Evolutionary conservation across 1,140 invertebrate species (phyloP).

Genomic region (Zaprionus vittiger): DNA sequence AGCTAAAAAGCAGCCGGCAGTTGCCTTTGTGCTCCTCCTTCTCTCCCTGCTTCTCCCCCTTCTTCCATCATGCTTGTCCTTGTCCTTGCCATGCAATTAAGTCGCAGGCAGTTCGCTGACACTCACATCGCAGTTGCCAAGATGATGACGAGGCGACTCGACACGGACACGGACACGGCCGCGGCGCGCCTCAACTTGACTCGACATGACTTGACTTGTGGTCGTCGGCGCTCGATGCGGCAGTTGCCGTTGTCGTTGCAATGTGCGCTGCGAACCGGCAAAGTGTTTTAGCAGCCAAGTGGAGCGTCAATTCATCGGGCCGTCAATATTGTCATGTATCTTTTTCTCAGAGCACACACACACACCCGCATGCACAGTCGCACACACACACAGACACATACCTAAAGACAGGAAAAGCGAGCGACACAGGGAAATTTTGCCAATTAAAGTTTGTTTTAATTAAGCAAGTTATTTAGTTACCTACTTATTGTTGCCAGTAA

Average conservation of each 20-base stretch:
- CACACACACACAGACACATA: neutral
- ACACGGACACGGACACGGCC: neutral
- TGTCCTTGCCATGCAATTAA: slow-evolving; percentile 63
- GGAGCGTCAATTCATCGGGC: slow-evolving; percentile 36
- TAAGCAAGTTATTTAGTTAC: slow-evolving; percentile 72
- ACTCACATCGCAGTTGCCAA: slow-evolving; percentile 26
- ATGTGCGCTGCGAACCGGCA: slow-evolving; percentile 33
- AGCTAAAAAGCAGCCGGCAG: neutral
- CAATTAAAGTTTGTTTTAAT: slow-evolving; percentile 81
- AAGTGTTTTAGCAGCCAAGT: slow-evolving; percentile 44
- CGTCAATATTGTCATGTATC: slow-evolving; percentile 49
- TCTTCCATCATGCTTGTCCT: slow-evolving; percentile 13
- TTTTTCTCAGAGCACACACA: slow-evolving; percentile 22
- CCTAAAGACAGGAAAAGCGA: neutral
- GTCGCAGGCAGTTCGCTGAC: slow-evolving; percentile 43
- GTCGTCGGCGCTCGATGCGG: slow-evolving; percentile 23
- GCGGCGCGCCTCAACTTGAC: slow-evolving; percentile 17
- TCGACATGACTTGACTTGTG: slow-evolving; percentile 37
- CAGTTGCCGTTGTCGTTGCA: slow-evolving; percentile 27
- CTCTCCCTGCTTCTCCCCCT: neutral
- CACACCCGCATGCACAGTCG: neutral
- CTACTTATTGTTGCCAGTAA: slow-evolving; percentile 61
- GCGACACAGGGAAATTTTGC: slow-evolving; percentile 51
- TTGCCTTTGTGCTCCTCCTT: neutral
- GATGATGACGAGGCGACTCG: slow-evolving; percentile 33